phyloP scores from a whole-genome alignment of 1,140 invertebrate species.

The Listronotus oregonensis region DNA sequence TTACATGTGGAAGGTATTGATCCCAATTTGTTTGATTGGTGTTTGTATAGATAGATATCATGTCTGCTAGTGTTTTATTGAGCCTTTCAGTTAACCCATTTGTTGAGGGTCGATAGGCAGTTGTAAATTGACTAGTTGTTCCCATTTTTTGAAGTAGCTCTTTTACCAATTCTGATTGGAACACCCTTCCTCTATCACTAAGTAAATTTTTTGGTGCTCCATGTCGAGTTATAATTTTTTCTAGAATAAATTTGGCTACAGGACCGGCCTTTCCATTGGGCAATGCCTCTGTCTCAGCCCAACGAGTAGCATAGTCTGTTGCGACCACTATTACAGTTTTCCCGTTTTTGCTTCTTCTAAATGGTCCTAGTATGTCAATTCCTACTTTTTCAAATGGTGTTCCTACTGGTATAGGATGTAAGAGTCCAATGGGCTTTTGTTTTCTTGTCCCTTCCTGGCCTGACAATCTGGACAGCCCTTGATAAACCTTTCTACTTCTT shows the following conservation, averaged over 20 bases:
- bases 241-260: conserved; percentile 42
- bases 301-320: conserved; percentile 45
- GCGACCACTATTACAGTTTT: conserved; percentile 43
- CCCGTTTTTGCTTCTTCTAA: conserved; percentile 30
- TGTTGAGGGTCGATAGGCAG: conserved; percentile 48
- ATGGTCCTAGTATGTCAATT: conserved; percentile 43
- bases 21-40: conserved; percentile 40
- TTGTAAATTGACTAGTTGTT: conserved; percentile 40
- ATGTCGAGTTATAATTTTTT: conserved; percentile 41
- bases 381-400: too few relatives aligned
- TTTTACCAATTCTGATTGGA: conserved; percentile 41
- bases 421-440: conserved; percentile 27
- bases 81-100: conserved; percentile 50
- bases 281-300: conserved; percentile 40
- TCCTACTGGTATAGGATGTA: conserved; percentile 40
- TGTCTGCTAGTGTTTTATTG: conserved; percentile 46
- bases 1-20: conserved; percentile 31
- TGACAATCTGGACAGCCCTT: conserved; percentile 43
- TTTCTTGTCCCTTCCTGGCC: conserved; percentile 17
- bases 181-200: conserved; percentile 38
- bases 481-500: conserved; percentile 42
- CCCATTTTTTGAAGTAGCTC: conserved; percentile 38
- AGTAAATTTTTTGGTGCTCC: conserved; percentile 36
- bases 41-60: conserved; percentile 36
- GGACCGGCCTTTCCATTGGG: conserved; percentile 29